Percentiles rank a stretch among this genome's conserved stretches.
Conservation (phyloP, 2,888 invertebrate genomes). For the Nomada fucata region DNA sequence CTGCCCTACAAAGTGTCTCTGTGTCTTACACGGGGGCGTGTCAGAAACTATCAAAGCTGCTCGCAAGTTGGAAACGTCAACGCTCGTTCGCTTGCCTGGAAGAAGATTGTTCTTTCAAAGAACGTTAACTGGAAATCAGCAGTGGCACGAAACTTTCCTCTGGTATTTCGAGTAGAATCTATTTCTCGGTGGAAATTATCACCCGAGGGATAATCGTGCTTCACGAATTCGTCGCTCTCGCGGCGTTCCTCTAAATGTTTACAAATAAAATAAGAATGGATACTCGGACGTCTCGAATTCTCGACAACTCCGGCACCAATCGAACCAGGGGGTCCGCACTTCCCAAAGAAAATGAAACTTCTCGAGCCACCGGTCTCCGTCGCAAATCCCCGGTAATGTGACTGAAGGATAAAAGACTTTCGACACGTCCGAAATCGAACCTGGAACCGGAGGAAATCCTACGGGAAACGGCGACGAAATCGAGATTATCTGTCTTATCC, state of each 20-base stretch:
- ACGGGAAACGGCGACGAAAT: constrained; percentile 22
- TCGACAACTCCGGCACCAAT: background rate
- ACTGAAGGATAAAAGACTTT: constrained; percentile 28
- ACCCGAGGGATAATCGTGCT: no score
- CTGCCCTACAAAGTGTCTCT: constrained; percentile 59
- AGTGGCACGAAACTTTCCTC: no score
- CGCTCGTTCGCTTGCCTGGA: background rate
- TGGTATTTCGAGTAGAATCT: no score
- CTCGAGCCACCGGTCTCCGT: background rate
- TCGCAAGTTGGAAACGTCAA: background rate
- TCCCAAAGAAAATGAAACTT: background rate
- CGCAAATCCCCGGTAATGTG: constrained; percentile 16
- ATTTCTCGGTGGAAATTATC: no score
- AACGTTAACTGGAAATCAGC: background rate
- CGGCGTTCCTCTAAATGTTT: no score
- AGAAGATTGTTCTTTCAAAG: no score
- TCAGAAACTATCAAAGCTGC: background rate
- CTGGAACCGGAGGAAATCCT: constrained; percentile 1
- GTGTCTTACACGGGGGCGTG: background rate
- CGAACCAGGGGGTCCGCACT: background rate
- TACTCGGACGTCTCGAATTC: no score
- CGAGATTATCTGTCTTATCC: constrained; percentile 49
- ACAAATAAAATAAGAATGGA: no score
- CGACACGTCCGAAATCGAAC: background rate
- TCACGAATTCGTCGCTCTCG: no score